A percentile compares a stretch with the other conserved stretches of the same genome.
These are phyloP conservation scores for Salmo trutta DNA, from an alignment of 2,797 vertebrate genomes.

Conservation along the genomic window DNA sequence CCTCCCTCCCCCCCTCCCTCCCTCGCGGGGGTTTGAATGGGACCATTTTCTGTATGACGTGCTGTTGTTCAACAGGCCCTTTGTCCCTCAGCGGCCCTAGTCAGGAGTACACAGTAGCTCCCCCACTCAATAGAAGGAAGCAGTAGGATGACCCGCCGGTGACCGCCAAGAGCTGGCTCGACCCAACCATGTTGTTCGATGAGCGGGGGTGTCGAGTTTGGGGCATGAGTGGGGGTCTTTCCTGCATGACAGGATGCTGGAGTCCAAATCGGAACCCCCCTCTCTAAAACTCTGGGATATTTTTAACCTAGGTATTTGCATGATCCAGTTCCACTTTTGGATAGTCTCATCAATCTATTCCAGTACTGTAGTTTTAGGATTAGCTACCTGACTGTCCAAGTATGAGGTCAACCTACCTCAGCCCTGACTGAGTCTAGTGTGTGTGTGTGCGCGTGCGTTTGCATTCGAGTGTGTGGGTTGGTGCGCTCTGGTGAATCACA, in stretches of 20 bases:
- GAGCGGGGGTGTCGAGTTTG: neutral
- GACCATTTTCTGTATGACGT: slow-evolving; percentile 7
- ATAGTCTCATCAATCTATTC: neutral
- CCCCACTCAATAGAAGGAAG: slow-evolving; percentile 50
- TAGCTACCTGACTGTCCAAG: neutral
- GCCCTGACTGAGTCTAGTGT: neutral
- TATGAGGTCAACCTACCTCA: neutral
- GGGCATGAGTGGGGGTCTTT: neutral
- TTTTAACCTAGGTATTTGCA: slow-evolving; percentile 26
- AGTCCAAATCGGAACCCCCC: slow-evolving; percentile 20
- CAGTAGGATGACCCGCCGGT: slow-evolving; percentile 28
- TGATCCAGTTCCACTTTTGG: slow-evolving; percentile 7
- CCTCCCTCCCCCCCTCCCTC: neutral
- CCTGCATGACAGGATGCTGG: slow-evolving; percentile 39
- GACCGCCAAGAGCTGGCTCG: slow-evolving; percentile 12
- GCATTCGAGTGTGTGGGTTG: neutral
- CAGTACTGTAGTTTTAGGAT: neutral
- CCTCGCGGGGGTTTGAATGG: neutral
- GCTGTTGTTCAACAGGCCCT: neutral
- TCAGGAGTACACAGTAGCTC: neutral
- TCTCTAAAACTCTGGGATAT: slow-evolving; percentile 21
- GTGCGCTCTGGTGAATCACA: neutral
- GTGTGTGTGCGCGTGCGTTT: neutral
- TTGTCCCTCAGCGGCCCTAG: slow-evolving; percentile 8
- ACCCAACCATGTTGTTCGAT: neutral